phyloP scores from a whole-genome alignment of 2,888 invertebrate genomes.

The Acanthosepion lycidas region DNA sequence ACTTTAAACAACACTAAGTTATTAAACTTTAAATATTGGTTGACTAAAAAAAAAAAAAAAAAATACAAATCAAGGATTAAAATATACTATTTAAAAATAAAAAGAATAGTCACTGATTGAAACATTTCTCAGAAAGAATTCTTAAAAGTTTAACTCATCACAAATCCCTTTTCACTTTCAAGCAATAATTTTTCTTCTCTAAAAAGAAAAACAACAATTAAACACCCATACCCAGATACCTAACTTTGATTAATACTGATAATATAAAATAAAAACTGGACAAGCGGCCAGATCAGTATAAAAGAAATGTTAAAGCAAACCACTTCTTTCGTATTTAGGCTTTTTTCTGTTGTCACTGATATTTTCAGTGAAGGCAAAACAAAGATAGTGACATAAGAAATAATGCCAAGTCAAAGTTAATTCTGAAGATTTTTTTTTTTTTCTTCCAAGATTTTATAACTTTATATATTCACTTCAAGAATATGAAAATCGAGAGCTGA shows the following conservation, averaged over 20 bases:
- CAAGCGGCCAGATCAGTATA: neutral
- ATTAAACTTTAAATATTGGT: neutral
- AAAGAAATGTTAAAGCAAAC: neutral
- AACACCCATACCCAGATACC: neutral
- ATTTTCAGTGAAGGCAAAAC: no score
- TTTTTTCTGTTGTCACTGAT: neutral
- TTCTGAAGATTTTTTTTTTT: no score
- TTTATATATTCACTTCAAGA: no score
- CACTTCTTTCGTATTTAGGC: neutral
- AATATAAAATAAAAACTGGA: neutral
- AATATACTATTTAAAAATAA: no score
- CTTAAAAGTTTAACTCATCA: neutral
- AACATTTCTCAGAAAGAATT: no score
- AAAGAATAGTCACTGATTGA: no score
- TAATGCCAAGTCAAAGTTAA: no score
- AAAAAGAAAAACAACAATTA: neutral
- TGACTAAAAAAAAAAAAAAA: neutral
- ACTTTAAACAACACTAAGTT: neutral
- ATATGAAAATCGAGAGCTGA: no score
- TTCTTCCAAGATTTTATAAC: no score
- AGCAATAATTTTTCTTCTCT: neutral
- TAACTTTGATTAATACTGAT: constrained; percentile 9
- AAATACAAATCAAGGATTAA: no score
- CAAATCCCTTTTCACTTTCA: neutral
- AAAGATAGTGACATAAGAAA: no score